These are phyloP conservation scores for Brassicogethes aeneus DNA, from an alignment of 2,888 invertebrate genomes.

Conservation along the genomic window DNA sequence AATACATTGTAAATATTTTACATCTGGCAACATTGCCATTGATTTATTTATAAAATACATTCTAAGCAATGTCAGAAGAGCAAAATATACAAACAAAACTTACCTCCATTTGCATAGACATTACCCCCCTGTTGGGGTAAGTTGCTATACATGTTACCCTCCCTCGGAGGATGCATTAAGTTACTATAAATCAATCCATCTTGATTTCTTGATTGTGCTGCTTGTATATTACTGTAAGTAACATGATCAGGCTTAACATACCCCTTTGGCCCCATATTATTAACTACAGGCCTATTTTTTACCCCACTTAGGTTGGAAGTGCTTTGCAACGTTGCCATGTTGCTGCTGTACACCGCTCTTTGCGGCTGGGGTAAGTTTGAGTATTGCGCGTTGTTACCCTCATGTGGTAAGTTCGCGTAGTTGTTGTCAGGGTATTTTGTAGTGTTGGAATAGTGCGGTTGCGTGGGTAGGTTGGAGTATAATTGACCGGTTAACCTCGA, in stretches of 20 bases:
- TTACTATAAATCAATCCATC: slow-evolving; percentile 48
- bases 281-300: slow-evolving; percentile 8
- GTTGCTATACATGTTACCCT: slow-evolving; percentile 49
- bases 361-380: slow-evolving; percentile 15
- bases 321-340: neutral
- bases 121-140: slow-evolving; percentile 26
- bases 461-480: slow-evolving; percentile 38
- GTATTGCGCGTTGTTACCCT: slow-evolving; percentile 18
- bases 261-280: slow-evolving; percentile 21
- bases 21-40: too few species aligned
- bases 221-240: slow-evolving; percentile 37
- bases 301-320: neutral
- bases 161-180: slow-evolving; percentile 42
- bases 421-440: slow-evolving; percentile 22
- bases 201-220: slow-evolving; percentile 34
- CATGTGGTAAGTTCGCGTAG: slow-evolving; percentile 26
- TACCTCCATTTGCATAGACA: slow-evolving; percentile 33
- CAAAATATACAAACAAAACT: slow-evolving; percentile 8
- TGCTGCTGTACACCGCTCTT: neutral
- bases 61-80: too few species aligned
- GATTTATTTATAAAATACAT: too few species aligned
- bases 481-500: slow-evolving; percentile 48
- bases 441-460: slow-evolving; percentile 29
- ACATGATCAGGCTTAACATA: slow-evolving; percentile 30
- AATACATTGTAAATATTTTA: too few species aligned